Percentiles rank a stretch among this genome's conserved stretches.
phyloP scores from a whole-genome alignment of 1,140 invertebrate genomes.

The Drosophila orosa region DNA sequence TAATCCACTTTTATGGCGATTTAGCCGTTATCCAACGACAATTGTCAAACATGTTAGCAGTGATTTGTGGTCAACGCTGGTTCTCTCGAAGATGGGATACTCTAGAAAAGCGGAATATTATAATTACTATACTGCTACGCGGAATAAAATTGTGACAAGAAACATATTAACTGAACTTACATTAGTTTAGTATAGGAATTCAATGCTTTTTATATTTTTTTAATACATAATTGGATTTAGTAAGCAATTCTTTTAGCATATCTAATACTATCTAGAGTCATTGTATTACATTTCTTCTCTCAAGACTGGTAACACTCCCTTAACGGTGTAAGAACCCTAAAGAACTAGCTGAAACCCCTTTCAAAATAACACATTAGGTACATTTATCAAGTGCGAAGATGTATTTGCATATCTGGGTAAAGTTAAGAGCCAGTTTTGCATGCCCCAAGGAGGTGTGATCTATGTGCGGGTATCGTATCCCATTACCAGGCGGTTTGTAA shows the following conservation, averaged over 20 bases:
- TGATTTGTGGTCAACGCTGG: slow-evolving; percentile 17
- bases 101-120: not conserved
- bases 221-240: too few relatives aligned
- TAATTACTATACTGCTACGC: not conserved
- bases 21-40: slow-evolving; percentile 50
- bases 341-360: not conserved
- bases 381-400: slow-evolving; percentile 6
- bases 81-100: not conserved
- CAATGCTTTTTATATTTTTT: not conserved
- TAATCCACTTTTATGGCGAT: slow-evolving; percentile 51
- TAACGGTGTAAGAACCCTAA: not conserved
- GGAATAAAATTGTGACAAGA: too few relatives aligned
- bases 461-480: slow-evolving; percentile 26
- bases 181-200: not conserved
- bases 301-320: accelerated
- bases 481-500: slow-evolving; percentile 35
- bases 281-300: not conserved
- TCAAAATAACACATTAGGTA: not conserved
- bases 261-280: not conserved
- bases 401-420: slow-evolving; percentile 13
- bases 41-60: slow-evolving; percentile 33
- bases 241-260: too few relatives aligned
- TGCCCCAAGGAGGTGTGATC: slow-evolving; percentile 5
- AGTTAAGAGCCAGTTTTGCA: slow-evolving; percentile 1
- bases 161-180: not conserved